Evolutionary conservation across 2,797 vertebrate genomes (phyloP).

Genomic region (Nannoperca obscura): DNA sequence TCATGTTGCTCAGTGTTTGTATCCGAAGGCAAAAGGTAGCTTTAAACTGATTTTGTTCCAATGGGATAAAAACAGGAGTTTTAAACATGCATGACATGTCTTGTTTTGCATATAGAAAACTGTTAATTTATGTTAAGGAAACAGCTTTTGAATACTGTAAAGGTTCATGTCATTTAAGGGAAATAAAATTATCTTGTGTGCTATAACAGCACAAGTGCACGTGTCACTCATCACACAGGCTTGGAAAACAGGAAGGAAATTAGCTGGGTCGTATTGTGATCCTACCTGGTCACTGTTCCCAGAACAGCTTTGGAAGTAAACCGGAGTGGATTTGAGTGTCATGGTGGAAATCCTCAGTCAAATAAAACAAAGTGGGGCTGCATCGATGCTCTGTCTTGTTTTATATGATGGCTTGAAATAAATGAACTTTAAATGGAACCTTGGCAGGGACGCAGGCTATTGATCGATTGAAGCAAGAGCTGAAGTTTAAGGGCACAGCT

Average conservation of each 20-base stretch:
- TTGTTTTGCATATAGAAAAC: slow-evolving; percentile 21
- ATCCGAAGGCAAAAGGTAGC: slow-evolving; percentile 27
- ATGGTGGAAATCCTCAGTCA: slow-evolving; percentile 88
- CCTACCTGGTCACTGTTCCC: slow-evolving; percentile 58
- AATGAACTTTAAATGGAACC: slow-evolving; percentile 93
- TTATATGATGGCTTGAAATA: slow-evolving; percentile 92
- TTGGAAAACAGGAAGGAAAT: slow-evolving; percentile 61
- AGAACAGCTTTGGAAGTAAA: slow-evolving; percentile 71
- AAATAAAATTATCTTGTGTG: slow-evolving; percentile 37
- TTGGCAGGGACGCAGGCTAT: slow-evolving; percentile 88
- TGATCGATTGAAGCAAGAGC: slow-evolving; percentile 89
- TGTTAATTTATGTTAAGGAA: neutral
- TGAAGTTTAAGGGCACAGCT: slow-evolving; percentile 91
- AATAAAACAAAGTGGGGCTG: slow-evolving; percentile 90
- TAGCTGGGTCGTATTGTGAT: slow-evolving; percentile 38
- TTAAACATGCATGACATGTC: slow-evolving; percentile 21
- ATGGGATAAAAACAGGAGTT: neutral
- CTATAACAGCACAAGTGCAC: neutral
- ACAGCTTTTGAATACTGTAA: neutral
- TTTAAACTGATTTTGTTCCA: slow-evolving; percentile 39
- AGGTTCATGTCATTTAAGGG: slow-evolving; percentile 5
- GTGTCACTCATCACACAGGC: slow-evolving; percentile 24
- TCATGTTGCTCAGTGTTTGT: slow-evolving; percentile 12
- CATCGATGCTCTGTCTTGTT: slow-evolving; percentile 91
- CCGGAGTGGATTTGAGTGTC: slow-evolving; percentile 82